phyloP scores from a whole-genome alignment of 2,888 invertebrate genomes.

The Latrodectus hesperus region DNA sequence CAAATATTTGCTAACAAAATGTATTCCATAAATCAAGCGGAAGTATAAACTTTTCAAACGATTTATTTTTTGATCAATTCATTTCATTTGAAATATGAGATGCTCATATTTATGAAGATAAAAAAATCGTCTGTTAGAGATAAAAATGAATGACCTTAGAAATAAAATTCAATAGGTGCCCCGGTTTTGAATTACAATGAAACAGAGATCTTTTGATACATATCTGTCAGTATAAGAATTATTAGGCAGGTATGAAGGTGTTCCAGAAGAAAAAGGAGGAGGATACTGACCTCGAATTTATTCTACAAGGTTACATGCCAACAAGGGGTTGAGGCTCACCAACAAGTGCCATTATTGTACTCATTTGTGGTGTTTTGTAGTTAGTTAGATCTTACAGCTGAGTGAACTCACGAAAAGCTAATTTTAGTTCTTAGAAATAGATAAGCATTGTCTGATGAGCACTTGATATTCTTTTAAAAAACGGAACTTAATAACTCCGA shows the following conservation, averaged over 20 bases:
- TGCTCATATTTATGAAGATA: not conserved
- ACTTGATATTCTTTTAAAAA: no score
- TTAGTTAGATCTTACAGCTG: slow-evolving; percentile 13
- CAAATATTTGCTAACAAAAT: no score
- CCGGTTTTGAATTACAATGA: slow-evolving; percentile 2
- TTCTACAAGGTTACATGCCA: slow-evolving; percentile 16
- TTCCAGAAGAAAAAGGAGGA: slow-evolving; percentile 15
- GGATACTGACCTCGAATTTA: slow-evolving; percentile 8
- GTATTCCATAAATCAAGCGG: no score
- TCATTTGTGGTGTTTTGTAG: slow-evolving; percentile 14
- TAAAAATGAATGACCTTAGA: not conserved
- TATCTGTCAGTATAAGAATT: not conserved
- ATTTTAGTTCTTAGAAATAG: slow-evolving; percentile 4
- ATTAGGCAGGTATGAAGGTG: slow-evolving; percentile 11
- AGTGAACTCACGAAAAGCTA: slow-evolving; percentile 9
- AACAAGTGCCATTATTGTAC: not conserved
- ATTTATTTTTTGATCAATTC: no score
- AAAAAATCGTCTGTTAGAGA: not conserved
- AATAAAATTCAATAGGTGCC: not conserved
- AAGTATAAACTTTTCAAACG: no score
- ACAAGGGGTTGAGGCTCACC: slow-evolving; percentile 37
- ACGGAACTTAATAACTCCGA: no score
- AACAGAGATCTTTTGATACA: slow-evolving; percentile 2
- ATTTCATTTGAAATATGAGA: no score
- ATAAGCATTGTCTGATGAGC: no score